Evolutionary conservation across 2,113 vertebrate genomes (phyloP), one percentile per base, ranked within the genome.

Genomic region (Aleadryas rufinucha): DNA sequence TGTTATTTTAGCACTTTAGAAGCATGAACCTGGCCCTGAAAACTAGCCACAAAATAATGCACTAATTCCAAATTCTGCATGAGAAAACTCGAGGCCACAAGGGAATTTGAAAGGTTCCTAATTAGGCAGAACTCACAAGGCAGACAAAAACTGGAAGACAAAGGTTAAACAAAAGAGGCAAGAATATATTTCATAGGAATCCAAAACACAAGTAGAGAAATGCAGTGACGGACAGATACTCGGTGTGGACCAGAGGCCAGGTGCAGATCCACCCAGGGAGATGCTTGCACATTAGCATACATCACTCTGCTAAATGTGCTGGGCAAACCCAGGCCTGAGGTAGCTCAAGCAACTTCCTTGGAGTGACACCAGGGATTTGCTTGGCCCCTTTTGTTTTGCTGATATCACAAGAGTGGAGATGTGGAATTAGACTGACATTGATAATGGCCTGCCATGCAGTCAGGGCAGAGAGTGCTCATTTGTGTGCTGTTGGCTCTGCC

Each of bases 51-150:
- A 82, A 94, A 86, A 95, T 89, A 93, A 74, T 45, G 42, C 45
- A 79, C 80, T 93, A 76, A 85, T 87, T 94, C 84, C 86, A 90
- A 90, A 97, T 97, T 97, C 94, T 94, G 92, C 91, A 76, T 91
- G 89, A 95, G 90, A 96, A 93, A 96, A 96, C 81, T 91, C 6
- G 0, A 84, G 94, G 75, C 91, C 97, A 71, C 86, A 15, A 68
- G 96, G 95, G 96, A 97, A 93, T 96, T 93, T 33, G 81, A 89
- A 96, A 87, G 69, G 74, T 80, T 95, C 91, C 92, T 97, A 97
- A 96, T 97, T 97, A 97, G 93, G 90, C 89, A 89, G 91, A 93
- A 91, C 95, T 90, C 93, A 96, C 77, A 69, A 95, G 76, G 69
- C 83, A 94, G 87, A 92, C 79, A 92, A 95, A 96, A 93, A 79